Percentiles rank a stretch among this genome's conserved stretches.
These are phyloP conservation scores for Lordiphosa andalusiaca DNA, from an alignment of 2,888 invertebrate species.

Conservation along the genomic window DNA sequence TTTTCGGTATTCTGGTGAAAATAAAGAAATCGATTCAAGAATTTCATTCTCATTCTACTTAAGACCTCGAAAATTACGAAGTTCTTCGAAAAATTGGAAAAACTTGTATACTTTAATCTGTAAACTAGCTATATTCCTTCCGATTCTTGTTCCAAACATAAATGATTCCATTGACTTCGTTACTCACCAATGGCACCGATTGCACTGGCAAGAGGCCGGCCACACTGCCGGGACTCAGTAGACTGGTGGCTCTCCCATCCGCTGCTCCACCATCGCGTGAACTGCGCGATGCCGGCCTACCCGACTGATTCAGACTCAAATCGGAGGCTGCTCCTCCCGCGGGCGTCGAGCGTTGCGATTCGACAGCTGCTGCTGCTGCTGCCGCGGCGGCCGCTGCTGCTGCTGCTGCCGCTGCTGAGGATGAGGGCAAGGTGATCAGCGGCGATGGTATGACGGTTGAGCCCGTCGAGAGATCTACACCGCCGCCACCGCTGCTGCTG, in stretches of 20 bases:
- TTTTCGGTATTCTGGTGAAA: too few relatives aligned
- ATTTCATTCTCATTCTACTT: too few relatives aligned
- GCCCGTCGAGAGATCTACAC: constrained; percentile 76
- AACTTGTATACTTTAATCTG: too few relatives aligned
- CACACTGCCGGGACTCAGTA: constrained; percentile 70
- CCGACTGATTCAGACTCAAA: constrained; percentile 56
- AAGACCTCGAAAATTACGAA: too few relatives aligned
- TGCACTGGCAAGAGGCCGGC: constrained; percentile 90
- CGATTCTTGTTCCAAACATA: too few relatives aligned
- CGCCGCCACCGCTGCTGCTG: constrained; percentile 62
- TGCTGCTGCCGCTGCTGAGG: constrained; percentile 51
- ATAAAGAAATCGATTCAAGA: too few relatives aligned
- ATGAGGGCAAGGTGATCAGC: constrained; percentile 47
- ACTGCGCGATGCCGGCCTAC: constrained; percentile 59
- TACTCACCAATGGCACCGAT: constrained; percentile 91
- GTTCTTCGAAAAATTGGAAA: too few relatives aligned
- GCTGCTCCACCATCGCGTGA: constrained; percentile 65
- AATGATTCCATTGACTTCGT: too few relatives aligned
- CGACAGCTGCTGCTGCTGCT: constrained; percentile 40
- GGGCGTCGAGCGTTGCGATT: constrained; percentile 77
- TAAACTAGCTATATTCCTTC: too few relatives aligned
- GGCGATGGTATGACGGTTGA: constrained; percentile 73
- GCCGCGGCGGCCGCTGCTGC: constrained; percentile 43
- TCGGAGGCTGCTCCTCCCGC: constrained; percentile 58
- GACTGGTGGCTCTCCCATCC: constrained; percentile 54